A percentile compares a stretch with the other conserved stretches of the same genome.
Evolutionary conservation across 2,888 invertebrate species (phyloP).

Genomic region (Polydesmus complanatus): DNA sequence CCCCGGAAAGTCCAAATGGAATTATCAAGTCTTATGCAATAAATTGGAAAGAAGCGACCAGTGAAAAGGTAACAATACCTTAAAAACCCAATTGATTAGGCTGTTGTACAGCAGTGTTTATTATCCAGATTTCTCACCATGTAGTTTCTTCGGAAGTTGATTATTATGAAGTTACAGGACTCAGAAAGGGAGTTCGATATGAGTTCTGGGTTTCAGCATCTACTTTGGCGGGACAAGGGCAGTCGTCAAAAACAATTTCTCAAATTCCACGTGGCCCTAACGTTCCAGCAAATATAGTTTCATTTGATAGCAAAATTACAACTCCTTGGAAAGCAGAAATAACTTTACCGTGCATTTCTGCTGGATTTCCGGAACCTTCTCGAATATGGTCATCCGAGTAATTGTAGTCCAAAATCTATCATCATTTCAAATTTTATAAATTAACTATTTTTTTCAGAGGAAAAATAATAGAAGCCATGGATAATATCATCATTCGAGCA

Average conservation of each 20-base stretch:
- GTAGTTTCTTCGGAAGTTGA: not conserved
- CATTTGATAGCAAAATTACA: conserved; percentile 38
- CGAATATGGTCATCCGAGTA: conserved; percentile 52
- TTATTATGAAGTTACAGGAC: conserved; percentile 2
- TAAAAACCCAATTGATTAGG: not conserved
- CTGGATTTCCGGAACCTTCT: conserved; percentile 80
- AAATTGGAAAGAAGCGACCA: conserved; percentile 4
- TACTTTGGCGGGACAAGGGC: conserved; percentile 8
- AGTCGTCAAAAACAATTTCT: conserved; percentile 1
- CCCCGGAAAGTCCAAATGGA: conserved; percentile 9
- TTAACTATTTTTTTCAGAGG: not conserved
- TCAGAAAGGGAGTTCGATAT: not conserved
- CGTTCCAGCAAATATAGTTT: not conserved
- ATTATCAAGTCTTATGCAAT: conserved; percentile 6
- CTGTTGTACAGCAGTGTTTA: not conserved
- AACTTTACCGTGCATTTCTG: conserved; percentile 77
- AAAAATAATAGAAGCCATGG: not conserved
- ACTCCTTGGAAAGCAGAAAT: conserved; percentile 62
- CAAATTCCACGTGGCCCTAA: not conserved
- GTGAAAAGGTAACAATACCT: not conserved
- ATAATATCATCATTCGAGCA: conserved; percentile 44
- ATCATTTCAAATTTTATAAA: not conserved
- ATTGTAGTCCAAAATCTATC: not conserved
- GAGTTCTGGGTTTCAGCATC: conserved; percentile 10
- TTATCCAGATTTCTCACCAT: not conserved